A percentile compares a stretch with the other conserved stretches of the same genome.
phyloP scores from a whole-genome alignment of 2,888 invertebrate species.

The Macrosiphum euphorbiae region DNA sequence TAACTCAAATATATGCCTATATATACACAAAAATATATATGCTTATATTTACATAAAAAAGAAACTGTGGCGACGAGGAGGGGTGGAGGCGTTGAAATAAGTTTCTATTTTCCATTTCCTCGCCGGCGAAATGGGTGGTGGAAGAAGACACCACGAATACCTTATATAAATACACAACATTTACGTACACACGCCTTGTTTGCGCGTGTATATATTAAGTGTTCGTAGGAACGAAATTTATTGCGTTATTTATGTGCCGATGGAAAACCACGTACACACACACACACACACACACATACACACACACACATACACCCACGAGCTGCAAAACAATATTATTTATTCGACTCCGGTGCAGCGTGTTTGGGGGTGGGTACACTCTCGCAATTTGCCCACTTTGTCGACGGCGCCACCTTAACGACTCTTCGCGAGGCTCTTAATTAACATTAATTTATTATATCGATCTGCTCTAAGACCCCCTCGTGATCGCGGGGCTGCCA shows the following conservation, averaged over 20 bases:
- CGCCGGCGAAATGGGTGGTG: not conserved
- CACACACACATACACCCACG: not conserved
- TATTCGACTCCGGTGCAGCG: not conserved
- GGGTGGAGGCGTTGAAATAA: not conserved
- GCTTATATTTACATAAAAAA: not conserved
- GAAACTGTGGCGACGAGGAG: not conserved
- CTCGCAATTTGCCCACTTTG: not conserved
- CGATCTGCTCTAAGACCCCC: not conserved
- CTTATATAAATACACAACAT: not conserved
- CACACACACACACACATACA: not conserved
- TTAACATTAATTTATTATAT: constrained; percentile 39
- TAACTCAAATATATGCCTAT: not conserved
- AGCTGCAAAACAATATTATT: constrained; percentile 27
- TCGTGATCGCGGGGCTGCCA: not conserved
- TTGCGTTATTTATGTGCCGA: constrained; percentile 16
- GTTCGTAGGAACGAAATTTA: constrained; percentile 17
- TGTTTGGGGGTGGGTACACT: not conserved
- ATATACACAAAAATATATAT: not conserved
- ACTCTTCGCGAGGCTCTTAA: not conserved
- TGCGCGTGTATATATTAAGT: constrained; percentile 18
- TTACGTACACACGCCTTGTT: not conserved
- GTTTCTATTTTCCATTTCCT: constrained; percentile 25
- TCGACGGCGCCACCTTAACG: not conserved
- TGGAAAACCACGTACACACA: not conserved
- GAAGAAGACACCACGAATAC: not conserved